These are phyloP conservation scores for Lutraria rhynchaena DNA, from an alignment of 1,140 invertebrate species.

Conservation along the genomic window DNA sequence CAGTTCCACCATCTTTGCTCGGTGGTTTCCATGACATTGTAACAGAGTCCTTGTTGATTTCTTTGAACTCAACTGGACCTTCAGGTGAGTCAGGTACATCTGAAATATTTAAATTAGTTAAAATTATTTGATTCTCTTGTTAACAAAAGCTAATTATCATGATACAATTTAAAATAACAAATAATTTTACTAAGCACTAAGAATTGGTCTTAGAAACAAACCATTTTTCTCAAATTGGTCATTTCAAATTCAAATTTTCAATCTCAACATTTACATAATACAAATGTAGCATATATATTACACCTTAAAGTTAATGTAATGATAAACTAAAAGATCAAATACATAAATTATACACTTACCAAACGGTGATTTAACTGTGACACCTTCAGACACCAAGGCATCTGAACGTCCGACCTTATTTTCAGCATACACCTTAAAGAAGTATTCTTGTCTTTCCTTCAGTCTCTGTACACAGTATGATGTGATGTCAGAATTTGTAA, in stretches of 20 bases:
- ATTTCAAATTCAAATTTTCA: background rate
- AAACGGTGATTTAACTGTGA: conserved; percentile 92
- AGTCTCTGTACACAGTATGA: conserved; percentile 85
- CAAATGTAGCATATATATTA: no score
- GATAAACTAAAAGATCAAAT: no score
- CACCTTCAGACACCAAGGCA: conserved; percentile 93
- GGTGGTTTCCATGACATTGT: conserved; percentile 98
- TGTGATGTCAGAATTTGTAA: conserved; percentile 83
- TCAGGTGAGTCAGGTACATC: conserved; percentile 95
- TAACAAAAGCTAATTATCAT: no score
- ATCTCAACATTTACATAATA: no score
- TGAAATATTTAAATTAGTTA: conserved; percentile 81
- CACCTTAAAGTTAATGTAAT: no score
- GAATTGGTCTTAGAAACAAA: background rate
- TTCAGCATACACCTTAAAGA: conserved; percentile 89
- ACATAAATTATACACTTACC: conserved; percentile 83
- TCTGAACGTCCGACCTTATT: conserved; percentile 95
- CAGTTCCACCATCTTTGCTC: conserved; percentile 89
- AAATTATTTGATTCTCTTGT: no score
- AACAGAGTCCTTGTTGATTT: conserved; percentile 97
- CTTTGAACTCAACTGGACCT: conserved; percentile 89
- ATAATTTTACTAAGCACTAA: no score
- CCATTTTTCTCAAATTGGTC: background rate
- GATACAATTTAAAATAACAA: no score
- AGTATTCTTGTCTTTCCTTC: conserved; percentile 85